These are phyloP conservation scores for Limnephilus lunatus DNA, from an alignment of 2,888 invertebrate genomes.

Conservation along the genomic window DNA sequence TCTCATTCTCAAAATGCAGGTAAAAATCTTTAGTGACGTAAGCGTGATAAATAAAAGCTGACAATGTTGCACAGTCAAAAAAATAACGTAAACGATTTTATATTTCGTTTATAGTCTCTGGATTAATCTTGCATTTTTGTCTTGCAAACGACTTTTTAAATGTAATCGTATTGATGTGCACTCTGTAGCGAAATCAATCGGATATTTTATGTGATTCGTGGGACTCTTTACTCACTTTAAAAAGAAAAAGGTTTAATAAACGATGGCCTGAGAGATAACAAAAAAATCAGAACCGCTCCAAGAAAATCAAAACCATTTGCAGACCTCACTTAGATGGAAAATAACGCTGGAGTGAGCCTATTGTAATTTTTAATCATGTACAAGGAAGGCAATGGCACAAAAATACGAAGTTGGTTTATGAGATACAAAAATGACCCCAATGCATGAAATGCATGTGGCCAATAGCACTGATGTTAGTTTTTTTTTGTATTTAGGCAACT, in stretches of 20 bases:
- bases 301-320: not conserved
- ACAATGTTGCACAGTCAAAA: not conserved
- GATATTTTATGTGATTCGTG: not conserved
- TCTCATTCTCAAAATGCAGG: too few species aligned
- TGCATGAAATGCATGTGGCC: not conserved
- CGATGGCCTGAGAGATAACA: not conserved
- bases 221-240: not conserved
- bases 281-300: not conserved
- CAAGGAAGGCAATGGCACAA: not conserved
- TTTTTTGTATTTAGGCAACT: too few species aligned
- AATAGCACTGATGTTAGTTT: too few species aligned
- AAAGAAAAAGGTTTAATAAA: not conserved
- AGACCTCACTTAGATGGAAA: not conserved
- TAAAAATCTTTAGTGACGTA: too few species aligned
- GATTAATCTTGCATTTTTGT: too few species aligned
- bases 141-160: too few species aligned
- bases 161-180: too few species aligned
- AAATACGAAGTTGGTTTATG: not conserved
- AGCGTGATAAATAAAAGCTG: too few species aligned
- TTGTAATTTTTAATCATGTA: constrained; percentile 2
- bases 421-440: not conserved
- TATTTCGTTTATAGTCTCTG: too few species aligned
- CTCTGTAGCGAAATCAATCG: not conserved
- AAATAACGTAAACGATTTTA: not conserved
- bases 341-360: not conserved